These are phyloP conservation scores for Flabesymbios commensalis DNA, from an alignment of 2,888 invertebrate genomes.

Conservation along the genomic window DNA sequence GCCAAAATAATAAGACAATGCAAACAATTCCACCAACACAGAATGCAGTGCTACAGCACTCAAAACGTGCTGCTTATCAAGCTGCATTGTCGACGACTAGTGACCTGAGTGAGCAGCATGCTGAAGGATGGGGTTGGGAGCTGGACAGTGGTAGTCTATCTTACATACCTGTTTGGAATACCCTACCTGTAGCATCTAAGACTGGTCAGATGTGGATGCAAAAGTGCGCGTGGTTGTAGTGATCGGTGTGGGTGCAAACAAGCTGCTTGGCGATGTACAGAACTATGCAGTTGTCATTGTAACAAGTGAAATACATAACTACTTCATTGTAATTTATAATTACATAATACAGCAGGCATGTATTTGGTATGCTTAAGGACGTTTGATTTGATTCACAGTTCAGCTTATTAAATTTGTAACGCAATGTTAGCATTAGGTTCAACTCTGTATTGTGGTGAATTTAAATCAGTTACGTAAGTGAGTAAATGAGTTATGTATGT, in stretches of 20 bases:
- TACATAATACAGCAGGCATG: no score
- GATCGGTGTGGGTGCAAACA: slow-evolving; percentile 19
- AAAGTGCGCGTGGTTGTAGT: slow-evolving; percentile 14
- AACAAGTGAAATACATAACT: no score
- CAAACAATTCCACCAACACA: neutral
- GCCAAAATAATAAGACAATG: neutral
- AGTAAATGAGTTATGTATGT: no score
- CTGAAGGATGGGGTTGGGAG: slow-evolving; percentile 19
- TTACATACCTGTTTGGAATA: slow-evolving; percentile 18
- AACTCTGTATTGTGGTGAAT: no score
- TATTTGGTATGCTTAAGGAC: no score
- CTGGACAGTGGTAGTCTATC: neutral
- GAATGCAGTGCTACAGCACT: slow-evolving; percentile 12
- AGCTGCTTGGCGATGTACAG: slow-evolving; percentile 16
- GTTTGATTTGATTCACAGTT: no score
- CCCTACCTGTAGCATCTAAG: slow-evolving; percentile 19
- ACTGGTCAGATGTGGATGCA: slow-evolving; percentile 22
- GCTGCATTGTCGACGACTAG: no score
- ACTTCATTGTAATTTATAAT: no score
- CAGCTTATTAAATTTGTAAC: no score
- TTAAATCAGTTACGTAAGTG: no score
- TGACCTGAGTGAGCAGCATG: no score
- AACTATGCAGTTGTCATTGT: slow-evolving; percentile 18
- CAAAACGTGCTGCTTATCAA: slow-evolving; percentile 13
- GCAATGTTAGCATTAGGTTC: no score